Evolutionary conservation across 2,797 vertebrate genomes (phyloP), one percentile per base, ranked within the genome.

Genomic region (Xenentodon cancila): DNA sequence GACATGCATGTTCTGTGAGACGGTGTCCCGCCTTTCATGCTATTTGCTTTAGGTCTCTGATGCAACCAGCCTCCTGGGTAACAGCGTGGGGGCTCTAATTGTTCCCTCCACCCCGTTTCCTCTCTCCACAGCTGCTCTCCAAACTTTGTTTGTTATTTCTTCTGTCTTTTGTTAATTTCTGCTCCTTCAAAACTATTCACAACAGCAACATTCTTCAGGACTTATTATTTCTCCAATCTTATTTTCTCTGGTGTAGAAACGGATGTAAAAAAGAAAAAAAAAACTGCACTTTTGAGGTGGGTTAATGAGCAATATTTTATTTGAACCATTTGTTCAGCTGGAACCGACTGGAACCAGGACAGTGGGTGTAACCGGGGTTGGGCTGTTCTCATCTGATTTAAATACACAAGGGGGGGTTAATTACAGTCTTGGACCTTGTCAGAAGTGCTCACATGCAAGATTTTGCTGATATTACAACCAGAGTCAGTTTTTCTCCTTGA

Each of bases 241-340:
- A 5, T 7, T 40, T 53, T 73, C 27, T 70, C 61, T 61, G 22
- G 60, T 32, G 60, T n/a, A 34, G 19, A 55, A 57, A 62, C 46
- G 27, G 19, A 7, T 3, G 5, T 56, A 54, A 37, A 21, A 27
- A 51, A 27, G 11, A 46, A 25, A 25, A 25, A 5, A 25, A 25
- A 25, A 5, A 25, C 12, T 63, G 22, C 16, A 74, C 52, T 50
- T 52, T 67, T 75, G 1, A 60, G 25, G 18, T 60, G 68, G 64
- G 59, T 66, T 77, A 71, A 64, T 52, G 59, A 30, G 62, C 32
- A 57, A 32, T 58, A 71, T 75, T 64, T 63, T 34, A 59, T 19
- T 58, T 43, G 45, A n/a, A 44, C 6, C 52, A 66, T 82, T 84
- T 86, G 50, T 71, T 22, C 82, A 86, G 74, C 73, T 82, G 77